Evolutionary conservation across 2,113 vertebrate genomes (phyloP), one percentile per base, ranked within the genome.

Genomic region (Aegotheles bennettii): DNA sequence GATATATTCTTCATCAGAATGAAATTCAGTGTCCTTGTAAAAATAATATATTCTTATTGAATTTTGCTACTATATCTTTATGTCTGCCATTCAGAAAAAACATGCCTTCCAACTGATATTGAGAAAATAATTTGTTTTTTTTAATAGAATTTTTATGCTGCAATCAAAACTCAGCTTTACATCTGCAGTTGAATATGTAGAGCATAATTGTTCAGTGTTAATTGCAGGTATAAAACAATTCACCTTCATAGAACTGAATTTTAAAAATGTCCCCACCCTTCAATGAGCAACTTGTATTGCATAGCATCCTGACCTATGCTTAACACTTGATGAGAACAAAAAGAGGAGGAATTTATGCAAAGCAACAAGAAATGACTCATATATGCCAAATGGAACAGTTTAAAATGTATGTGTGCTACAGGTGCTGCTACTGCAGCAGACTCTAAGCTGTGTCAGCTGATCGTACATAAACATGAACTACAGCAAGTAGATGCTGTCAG

Each of bases 401-500:
- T 83, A 86, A 92, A 93, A 84, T 33, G 15, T 28, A 19, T 15
- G 13, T 43, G 40, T 42, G 65, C 36, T 69, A 43, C 25, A 11
- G 29, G 35, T 6, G 0, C 40, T n/a, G n/a, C n/a, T n/a, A 28
- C 26, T 42, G 51, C 79, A 88, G 56, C 79, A 94, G 75, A 31
- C 48, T 94, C 84, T 67, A 90, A 93, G 61, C 71, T 90, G 48
- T 33, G 71, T 94, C 90, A 96, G 75, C 64, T 96, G 90, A 91
- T 79, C 16, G 5, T 71, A 59, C 75, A 88, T 82, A 82, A 94
- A 93, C 61, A 91, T 60, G 31, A 92, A 89, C 48, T 35, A 67
- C 91, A 94, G 80, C 79, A 91, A 96, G 75, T 90, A 95, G 86
- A 93, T 95, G 89, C 82, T 97, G 73, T 82, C 79, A 87, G 78